Percentiles rank a stretch among this genome's conserved stretches.
Evolutionary conservation across 2,113 vertebrate genomes (phyloP).

Genomic region (Melanerpes formicivorus): DNA sequence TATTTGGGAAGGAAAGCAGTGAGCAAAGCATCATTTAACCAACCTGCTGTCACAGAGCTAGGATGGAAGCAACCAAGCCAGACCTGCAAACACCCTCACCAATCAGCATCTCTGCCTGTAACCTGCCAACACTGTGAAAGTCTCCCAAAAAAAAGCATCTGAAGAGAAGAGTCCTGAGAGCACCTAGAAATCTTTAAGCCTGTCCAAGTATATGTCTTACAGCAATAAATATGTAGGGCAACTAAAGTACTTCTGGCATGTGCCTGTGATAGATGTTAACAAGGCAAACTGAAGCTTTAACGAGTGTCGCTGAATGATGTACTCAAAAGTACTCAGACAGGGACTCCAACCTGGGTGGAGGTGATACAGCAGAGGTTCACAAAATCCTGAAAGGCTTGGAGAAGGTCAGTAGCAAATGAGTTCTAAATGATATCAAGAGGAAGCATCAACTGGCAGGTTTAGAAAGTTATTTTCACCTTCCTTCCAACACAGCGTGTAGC

Average conservation of each 20-base stretch:
- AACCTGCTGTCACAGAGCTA: not conserved
- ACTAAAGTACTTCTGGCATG: conserved; percentile 21
- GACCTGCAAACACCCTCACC: not conserved
- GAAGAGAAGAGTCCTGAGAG: conserved; percentile 9
- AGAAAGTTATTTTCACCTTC: not conserved
- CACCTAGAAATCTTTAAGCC: conserved; percentile 41
- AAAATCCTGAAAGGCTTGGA: not conserved
- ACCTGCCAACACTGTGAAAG: not conserved
- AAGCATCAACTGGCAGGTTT: not conserved
- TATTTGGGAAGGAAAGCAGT: not conserved
- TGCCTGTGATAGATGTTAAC: conserved; percentile 18
- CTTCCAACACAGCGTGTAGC: not conserved
- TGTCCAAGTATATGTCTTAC: conserved; percentile 13
- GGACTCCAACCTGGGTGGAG: not conserved
- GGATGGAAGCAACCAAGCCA: not conserved
- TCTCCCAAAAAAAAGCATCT: not conserved
- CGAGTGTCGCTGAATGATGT: not conserved
- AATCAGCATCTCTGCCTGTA: not conserved
- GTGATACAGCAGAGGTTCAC: not conserved
- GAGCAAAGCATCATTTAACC: not conserved
- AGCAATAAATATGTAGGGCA: conserved; percentile 34
- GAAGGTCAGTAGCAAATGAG: not conserved
- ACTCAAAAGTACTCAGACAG: not conserved
- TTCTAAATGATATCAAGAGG: not conserved
- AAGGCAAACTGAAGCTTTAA: conserved; percentile 14